Conservation (phyloP, 2,113 vertebrate genomes). For the Lontra canadensis region DNA sequence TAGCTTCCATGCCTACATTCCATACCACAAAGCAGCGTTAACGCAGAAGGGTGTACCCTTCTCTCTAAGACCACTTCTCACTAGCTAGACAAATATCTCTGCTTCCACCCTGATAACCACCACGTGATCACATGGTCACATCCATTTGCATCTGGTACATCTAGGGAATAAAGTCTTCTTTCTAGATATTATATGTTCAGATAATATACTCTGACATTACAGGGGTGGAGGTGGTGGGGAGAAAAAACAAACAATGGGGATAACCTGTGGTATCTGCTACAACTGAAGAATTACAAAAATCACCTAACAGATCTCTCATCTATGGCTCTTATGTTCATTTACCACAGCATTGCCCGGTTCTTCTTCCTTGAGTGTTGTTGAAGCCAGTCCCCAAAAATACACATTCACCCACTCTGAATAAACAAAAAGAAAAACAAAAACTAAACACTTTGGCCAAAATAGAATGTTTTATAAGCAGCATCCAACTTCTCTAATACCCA, state of each 20-base stretch:
- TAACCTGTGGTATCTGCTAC: background rate
- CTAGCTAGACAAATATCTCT: background rate
- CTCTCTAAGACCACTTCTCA: background rate
- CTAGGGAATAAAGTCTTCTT: background rate
- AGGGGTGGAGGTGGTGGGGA: background rate
- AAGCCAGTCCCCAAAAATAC: background rate
- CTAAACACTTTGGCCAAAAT: background rate
- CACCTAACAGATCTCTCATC: background rate
- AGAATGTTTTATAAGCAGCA: background rate
- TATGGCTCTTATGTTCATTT: background rate
- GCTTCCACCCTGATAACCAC: background rate
- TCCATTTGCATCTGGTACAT: background rate
- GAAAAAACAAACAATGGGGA: background rate
- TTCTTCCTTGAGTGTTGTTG: background rate
- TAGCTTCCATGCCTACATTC: background rate
- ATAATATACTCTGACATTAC: background rate
- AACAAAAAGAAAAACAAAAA: background rate
- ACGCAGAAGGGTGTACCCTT: rapidly evolving
- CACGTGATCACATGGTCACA: background rate
- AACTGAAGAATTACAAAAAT: background rate
- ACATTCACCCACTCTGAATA: background rate
- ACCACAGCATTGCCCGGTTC: background rate
- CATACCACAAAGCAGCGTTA: background rate
- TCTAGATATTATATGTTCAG: background rate
- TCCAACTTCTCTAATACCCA: background rate